A percentile compares a stretch with the other conserved stretches of the same genome.
Conservation (phyloP, 1,140 invertebrate genomes). For the Eciton burchellii region DNA sequence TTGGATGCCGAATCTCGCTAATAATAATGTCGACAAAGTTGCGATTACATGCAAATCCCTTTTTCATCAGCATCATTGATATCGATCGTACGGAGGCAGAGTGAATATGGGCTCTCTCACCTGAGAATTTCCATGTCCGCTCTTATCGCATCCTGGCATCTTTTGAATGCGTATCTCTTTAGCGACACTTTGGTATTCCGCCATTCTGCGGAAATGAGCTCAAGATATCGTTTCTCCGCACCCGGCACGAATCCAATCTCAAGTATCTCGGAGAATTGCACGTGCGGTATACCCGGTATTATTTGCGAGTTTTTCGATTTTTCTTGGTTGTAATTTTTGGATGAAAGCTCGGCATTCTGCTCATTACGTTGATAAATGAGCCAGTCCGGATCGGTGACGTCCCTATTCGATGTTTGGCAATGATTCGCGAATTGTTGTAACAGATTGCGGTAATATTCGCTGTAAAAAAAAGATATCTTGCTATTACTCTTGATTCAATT, state of each 20-base stretch:
- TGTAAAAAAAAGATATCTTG: slow-evolving; percentile 60
- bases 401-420: slow-evolving; percentile 53
- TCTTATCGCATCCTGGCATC: slow-evolving; percentile 73
- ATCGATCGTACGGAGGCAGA: too few species aligned
- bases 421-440: slow-evolving; percentile 77
- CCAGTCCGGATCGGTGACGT: slow-evolving; percentile 46
- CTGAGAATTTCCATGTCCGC: slow-evolving; percentile 76
- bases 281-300: slow-evolving; percentile 71
- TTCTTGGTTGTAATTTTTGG: slow-evolving; percentile 61
- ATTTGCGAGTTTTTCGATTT: slow-evolving; percentile 22
- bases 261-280: slow-evolving; percentile 73
- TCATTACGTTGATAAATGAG: slow-evolving; percentile 66
- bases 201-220: slow-evolving; percentile 79
- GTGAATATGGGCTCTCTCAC: slow-evolving; percentile 55
- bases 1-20: slow-evolving; percentile 79
- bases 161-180: slow-evolving; percentile 73
- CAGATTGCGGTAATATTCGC: slow-evolving; percentile 78
- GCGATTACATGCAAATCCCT: slow-evolving; percentile 1
- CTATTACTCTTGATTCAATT: not conserved
- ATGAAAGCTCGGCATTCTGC: slow-evolving; percentile 56
- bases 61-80: not conserved
- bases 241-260: slow-evolving; percentile 79
- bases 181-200: slow-evolving; percentile 76
- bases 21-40: slow-evolving; percentile 31
- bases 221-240: slow-evolving; percentile 78